phyloP scores from a whole-genome alignment of 1,140 invertebrate species.

The Charaxes varanes region DNA sequence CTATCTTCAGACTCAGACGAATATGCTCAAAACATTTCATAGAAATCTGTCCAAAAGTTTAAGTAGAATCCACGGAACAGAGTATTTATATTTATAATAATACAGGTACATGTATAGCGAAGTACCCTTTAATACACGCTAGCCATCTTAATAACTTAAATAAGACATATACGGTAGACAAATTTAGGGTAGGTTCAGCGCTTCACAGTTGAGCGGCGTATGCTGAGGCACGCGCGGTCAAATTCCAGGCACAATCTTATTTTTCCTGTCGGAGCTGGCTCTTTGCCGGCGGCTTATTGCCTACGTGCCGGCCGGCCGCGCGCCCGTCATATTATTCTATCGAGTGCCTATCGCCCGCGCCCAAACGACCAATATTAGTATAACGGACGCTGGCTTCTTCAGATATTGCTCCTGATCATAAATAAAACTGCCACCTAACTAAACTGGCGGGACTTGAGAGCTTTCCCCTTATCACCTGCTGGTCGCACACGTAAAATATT shows the following conservation, averaged over 20 bases:
- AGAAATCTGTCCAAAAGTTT: no score
- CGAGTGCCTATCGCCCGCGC: constrained; percentile 57
- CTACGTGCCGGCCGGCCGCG: constrained; percentile 60
- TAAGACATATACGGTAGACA: no score
- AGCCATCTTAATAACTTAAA: neutral
- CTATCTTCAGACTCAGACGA: no score
- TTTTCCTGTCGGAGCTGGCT: constrained; percentile 53
- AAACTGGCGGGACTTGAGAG: constrained; percentile 19
- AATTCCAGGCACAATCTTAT: constrained; percentile 57
- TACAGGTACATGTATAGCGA: neutral
- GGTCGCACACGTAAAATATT: constrained; percentile 11
- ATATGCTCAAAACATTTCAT: no score
- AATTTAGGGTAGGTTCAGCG: no score
- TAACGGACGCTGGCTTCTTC: constrained; percentile 54
- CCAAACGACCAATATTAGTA: constrained; percentile 65
- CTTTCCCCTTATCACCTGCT: constrained; percentile 39
- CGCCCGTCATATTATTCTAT: constrained; percentile 68
- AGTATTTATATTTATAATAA: neutral
- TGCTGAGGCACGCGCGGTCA: constrained; percentile 27
- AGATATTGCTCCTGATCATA: constrained; percentile 62
- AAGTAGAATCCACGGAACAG: no score
- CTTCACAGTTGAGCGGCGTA: no score
- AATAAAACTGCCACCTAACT: constrained; percentile 54
- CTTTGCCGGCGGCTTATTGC: constrained; percentile 63
- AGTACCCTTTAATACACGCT: neutral